These are phyloP conservation scores for Bubo bubo DNA, from an alignment of 2,113 vertebrate species.

Conservation along the genomic window DNA sequence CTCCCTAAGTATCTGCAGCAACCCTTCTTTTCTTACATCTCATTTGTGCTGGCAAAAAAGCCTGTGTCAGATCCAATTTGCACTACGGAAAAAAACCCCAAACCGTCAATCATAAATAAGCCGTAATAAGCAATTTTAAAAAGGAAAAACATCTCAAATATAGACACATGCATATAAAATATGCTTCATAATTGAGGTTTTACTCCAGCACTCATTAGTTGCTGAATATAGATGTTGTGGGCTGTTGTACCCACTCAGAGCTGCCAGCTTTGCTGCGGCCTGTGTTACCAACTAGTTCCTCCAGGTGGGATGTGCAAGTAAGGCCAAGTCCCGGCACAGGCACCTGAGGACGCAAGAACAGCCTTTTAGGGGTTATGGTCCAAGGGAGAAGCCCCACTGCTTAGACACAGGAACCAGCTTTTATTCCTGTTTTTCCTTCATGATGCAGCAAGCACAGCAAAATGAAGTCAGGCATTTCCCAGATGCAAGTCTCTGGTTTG, in stretches of 20 bases:
- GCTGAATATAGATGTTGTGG: not conserved
- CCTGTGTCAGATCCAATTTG: not conserved
- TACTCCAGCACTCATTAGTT: not conserved
- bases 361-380: not conserved
- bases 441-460: not conserved
- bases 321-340: not conserved
- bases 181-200: not conserved
- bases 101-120: not conserved
- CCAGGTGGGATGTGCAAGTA: not conserved
- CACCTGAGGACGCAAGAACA: not conserved
- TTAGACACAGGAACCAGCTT: not conserved
- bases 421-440: not conserved
- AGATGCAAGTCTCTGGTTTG: not conserved
- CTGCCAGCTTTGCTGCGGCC: not conserved
- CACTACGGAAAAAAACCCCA: not conserved
- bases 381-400: not conserved
- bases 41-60: not conserved
- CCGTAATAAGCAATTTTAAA: not conserved
- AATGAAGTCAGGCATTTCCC: not conserved
- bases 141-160: not conserved
- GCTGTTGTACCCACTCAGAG: not conserved
- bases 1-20: not conserved
- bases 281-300: not conserved
- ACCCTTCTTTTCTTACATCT: not conserved
- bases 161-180: not conserved